Evolutionary conservation across 35 echinoderm and acorn worm species (phyloP).

Genomic region (Ophiothrix spiculata): DNA sequence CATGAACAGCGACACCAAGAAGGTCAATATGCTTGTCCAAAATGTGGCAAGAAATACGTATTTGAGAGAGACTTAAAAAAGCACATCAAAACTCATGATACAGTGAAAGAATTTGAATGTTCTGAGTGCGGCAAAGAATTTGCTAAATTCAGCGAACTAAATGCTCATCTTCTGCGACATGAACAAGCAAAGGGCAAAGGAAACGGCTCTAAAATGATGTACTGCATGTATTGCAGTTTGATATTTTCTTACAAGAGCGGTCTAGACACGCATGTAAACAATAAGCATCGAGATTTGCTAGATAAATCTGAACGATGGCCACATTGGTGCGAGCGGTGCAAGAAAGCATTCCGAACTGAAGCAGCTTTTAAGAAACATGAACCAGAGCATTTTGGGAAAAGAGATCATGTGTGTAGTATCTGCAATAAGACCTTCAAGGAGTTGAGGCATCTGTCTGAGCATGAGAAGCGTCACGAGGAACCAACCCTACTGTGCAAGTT

Average conservation of each 20-base stretch:
- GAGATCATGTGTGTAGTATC: neutral
- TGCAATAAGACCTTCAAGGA: neutral
- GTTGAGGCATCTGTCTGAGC: neutral
- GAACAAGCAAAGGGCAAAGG: constrained; percentile 8
- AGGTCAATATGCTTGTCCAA: neutral
- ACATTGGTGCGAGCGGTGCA: neutral
- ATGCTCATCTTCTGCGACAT: neutral
- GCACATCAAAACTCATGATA: neutral
- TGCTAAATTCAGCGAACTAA: neutral
- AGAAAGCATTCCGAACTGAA: neutral
- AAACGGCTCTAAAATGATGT: neutral
- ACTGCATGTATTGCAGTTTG: neutral
- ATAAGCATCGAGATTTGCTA: neutral
- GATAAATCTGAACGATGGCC: neutral
- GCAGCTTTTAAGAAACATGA: neutral
- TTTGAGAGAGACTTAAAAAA: neutral
- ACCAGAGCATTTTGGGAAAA: neutral
- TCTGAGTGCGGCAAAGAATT: neutral
- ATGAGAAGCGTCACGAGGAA: neutral
- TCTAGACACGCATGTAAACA: neutral
- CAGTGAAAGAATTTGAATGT: neutral
- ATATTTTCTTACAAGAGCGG: neutral
- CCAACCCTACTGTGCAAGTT: neutral
- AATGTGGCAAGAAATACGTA: constrained; percentile 1
- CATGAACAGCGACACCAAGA: neutral